phyloP scores from a whole-genome alignment of 2,113 vertebrate genomes.

The Polypterus senegalus region DNA sequence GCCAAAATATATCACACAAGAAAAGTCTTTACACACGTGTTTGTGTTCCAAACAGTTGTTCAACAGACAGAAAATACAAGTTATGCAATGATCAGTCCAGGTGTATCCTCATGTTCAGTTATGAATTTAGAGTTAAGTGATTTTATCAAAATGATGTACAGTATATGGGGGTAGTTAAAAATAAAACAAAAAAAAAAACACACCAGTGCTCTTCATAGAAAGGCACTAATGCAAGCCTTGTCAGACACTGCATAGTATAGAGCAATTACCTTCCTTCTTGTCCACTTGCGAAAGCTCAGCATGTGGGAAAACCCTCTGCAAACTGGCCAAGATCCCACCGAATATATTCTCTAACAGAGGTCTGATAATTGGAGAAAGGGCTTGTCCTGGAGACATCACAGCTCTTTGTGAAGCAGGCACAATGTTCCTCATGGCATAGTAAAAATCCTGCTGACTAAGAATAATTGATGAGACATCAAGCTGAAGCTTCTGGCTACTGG shows the following conservation, averaged over 20 bases:
- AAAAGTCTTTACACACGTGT: no score
- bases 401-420: slow-evolving; percentile 92
- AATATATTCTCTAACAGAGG: slow-evolving; percentile 74
- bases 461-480: slow-evolving; percentile 84
- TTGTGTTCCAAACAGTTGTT: no score
- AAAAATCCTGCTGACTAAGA: slow-evolving; percentile 81
- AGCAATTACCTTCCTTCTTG: slow-evolving; percentile 61
- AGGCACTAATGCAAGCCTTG: background rate
- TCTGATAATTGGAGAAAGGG: slow-evolving; percentile 69
- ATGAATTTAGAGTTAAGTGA: no score
- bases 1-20: no score
- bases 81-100: no score
- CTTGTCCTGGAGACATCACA: slow-evolving; percentile 75
- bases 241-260: background rate
- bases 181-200: background rate
- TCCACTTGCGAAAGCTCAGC: slow-evolving; percentile 73
- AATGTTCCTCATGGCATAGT: slow-evolving; percentile 81
- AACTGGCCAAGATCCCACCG: slow-evolving; percentile 56
- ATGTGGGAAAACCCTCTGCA: slow-evolving; percentile 89
- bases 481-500: slow-evolving; percentile 85
- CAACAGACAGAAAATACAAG: no score
- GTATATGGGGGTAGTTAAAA: no score
- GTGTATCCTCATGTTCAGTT: no score
- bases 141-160: no score
- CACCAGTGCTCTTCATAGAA: no score